Evolutionary conservation across 2,113 vertebrate species (phyloP), one percentile per base, ranked within the genome.

Genomic region (Thymallus thymallus): DNA sequence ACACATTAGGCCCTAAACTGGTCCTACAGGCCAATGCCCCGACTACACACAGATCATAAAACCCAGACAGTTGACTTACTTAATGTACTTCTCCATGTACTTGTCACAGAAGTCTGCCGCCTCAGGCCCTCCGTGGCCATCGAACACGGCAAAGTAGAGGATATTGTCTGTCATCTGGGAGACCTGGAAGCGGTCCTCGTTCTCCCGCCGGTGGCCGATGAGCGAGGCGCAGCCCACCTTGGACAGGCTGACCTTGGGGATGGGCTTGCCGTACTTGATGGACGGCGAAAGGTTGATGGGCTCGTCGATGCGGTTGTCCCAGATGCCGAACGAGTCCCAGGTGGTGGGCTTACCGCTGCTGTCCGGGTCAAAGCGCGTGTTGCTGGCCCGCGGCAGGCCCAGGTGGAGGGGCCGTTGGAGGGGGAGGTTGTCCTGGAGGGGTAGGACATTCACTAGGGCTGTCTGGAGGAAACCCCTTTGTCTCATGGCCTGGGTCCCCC

Each of bases 271-370:
- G 0, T 99, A 99, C 76, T 96, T 96, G 22, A 99, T 99, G 84
- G 97, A 99, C 2, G 96, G 89, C 0, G 98, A 97, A 24, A 99
- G 92, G 64, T 96, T 88, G 67, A 99, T 99, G 9, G 98, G 98
- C 41, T 98, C 96, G 0, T 99, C 97, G 0, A 99, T 97, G 55
- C 96, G 97, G 82, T 99, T 95, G 89, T 99, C 98, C 98, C 98
- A 99, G 85, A 98, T 98, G 14, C 98, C 98, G 58, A 99, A 98
- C 3, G 88, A 91, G 87, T 99, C 98, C 98, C 98, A 99, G 0
- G 96, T 97, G 30, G 96, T 95, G 0, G 93, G 95, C 0, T 26
- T 89, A 0, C 97, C 96, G 0, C 96, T 98, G 1, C 96, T 93
- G 18, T 96, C 95, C 0, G 94, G 56, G 1, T 98, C 97, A 1